Evolutionary conservation across 2,888 invertebrate genomes (phyloP).

Genomic region (Caenorhabditis imperialis): DNA sequence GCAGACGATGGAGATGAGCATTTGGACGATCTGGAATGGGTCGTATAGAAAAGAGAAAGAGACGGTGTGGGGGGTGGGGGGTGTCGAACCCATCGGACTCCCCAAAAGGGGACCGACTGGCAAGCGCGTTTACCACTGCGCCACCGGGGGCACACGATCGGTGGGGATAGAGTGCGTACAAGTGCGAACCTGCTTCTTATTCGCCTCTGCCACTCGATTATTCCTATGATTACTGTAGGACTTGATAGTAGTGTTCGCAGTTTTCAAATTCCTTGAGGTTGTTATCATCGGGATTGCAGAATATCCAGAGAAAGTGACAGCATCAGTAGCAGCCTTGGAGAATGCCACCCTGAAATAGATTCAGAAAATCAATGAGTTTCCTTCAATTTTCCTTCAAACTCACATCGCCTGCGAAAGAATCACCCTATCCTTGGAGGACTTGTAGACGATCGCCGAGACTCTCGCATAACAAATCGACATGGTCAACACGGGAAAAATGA

Average conservation of each 20-base stretch:
- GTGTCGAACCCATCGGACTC: no score
- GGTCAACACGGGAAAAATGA: constrained; percentile 83
- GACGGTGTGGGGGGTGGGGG: no score
- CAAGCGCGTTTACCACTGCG: no score
- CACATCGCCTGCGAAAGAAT: constrained; percentile 66
- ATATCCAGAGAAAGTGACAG: constrained; percentile 68
- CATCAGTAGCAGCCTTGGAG: constrained; percentile 69
- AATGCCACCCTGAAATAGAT: constrained; percentile 66
- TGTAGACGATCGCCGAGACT: constrained; percentile 79
- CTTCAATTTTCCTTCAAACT: constrained; percentile 5
- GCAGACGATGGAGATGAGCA: constrained; percentile 84
- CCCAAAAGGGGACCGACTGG: not conserved
- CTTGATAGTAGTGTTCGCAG: constrained; percentile 62
- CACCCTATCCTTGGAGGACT: constrained; percentile 65
- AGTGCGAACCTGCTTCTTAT: constrained; percentile 73
- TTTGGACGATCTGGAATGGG: constrained; percentile 83
- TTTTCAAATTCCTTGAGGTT: constrained; percentile 56
- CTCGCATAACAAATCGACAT: constrained; percentile 84
- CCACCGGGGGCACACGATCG: no score
- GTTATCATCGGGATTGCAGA: constrained; percentile 67
- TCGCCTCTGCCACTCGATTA: constrained; percentile 66
- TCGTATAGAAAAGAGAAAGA: no score
- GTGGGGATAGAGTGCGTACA: no score
- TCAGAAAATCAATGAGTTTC: not conserved
- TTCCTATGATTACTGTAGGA: constrained; percentile 63